Evolutionary conservation across 2,113 vertebrate genomes (phyloP).

Genomic region (Tursiops truncatus): DNA sequence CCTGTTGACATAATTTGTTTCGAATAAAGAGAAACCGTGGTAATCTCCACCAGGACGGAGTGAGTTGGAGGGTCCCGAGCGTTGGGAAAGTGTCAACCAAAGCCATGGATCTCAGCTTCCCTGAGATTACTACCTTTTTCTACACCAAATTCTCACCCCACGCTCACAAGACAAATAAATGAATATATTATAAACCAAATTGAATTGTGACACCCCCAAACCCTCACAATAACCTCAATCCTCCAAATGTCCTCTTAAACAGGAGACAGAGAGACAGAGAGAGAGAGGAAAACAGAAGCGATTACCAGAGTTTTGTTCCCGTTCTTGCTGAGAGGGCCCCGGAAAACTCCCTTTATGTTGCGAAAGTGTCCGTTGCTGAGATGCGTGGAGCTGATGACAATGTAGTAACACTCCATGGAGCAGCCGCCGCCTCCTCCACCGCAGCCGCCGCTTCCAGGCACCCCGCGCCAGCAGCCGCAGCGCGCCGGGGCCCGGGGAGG

Average conservation of each 20-base stretch:
- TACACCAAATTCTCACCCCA: background rate
- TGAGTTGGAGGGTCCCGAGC: background rate
- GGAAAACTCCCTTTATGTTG: constrained; percentile 99
- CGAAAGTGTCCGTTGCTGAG: constrained; percentile 97
- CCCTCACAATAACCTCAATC: background rate
- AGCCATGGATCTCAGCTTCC: background rate
- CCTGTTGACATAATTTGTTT: background rate
- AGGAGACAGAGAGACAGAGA: background rate
- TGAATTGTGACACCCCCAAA: background rate
- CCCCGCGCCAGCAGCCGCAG: constrained; percentile 64
- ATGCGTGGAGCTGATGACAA: constrained; percentile 98
- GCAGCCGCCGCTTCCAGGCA: constrained; percentile 71
- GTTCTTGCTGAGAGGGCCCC: constrained; percentile 93
- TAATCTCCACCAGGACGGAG: background rate
- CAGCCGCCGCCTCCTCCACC: constrained; percentile 68
- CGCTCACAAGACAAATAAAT: background rate
- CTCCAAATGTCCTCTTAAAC: background rate
- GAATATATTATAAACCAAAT: background rate
- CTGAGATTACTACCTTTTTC: background rate
- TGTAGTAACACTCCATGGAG: constrained; percentile 99
- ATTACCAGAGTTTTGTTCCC: constrained; percentile 92
- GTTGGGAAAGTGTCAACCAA: background rate
- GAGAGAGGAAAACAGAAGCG: constrained; percentile 6
- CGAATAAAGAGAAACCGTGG: background rate
- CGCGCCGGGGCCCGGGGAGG: background rate